Base-by-base conservation (phyloP, 2,797 vertebrate species). In the Takifugu rubripes region DNA sequence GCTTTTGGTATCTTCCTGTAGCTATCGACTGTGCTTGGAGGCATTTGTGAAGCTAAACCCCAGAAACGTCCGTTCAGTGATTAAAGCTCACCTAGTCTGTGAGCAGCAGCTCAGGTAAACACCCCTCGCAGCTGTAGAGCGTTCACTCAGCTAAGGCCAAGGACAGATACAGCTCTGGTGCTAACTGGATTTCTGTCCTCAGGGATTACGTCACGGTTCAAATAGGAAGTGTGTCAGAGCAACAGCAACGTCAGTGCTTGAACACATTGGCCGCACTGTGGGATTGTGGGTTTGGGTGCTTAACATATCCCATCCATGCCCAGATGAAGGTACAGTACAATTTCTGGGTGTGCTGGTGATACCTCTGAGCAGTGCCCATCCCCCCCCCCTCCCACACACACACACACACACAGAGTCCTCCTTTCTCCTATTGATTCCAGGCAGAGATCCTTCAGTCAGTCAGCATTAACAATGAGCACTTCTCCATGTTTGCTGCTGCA, bases 61-160 rank as follows among this genome's bases (percentile, higher is more conserved):
- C 33, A 36, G 1, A 3, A 77, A 91, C 68, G 74, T 84, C 43
- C 69, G 43, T 26, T 70, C 87, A 0, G 92, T 85, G 9, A 14
- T 95, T 25, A 94, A 95, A 31, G 91, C 93, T 67, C 93, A 90
- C 59, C 83, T 96, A 62, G 91, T 92, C 70, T 93, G 89, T 78
- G 93, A 94, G 64, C 73, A 88, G 59, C 86, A 92, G 77, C 89
- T 98, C 84, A 85, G 94, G 96, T 98, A 89, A 5, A 40, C 1
- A 52, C 27, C 46, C 29, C 29, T 31, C 29, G 29, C 5, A 7
- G 5, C 6, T 2, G 29, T 31, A 12, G 4, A 47, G 12, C 12
- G 25, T 7, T 14, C 36, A 14, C 36, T 40, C 36, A 7, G 7
- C 14, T 40, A 40, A 7, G 3, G 29, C 7, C 29, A 4, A 3